A percentile compares a stretch with the other conserved stretches of the same genome.
Conservation (phyloP, 1,140 invertebrate genomes). For the Drosophila lacteicornis region DNA sequence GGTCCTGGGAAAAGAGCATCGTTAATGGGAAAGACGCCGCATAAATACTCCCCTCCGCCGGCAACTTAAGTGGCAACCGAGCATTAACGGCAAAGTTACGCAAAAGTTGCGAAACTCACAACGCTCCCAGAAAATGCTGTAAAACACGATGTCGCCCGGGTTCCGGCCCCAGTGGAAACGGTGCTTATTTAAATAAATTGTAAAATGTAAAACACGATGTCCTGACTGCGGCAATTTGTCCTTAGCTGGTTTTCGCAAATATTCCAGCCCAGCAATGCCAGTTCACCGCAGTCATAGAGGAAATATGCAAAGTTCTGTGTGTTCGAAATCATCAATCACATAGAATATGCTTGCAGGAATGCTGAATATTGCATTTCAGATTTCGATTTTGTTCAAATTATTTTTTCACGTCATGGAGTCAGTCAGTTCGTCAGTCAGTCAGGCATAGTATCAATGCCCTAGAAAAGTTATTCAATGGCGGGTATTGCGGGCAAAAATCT, state of each 20-base stretch:
- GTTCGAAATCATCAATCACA: conserved; percentile 38
- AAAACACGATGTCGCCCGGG: conserved; percentile 15
- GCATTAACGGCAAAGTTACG: conserved; percentile 44
- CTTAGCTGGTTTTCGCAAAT: conserved; percentile 1
- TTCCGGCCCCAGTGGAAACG: conserved; percentile 18
- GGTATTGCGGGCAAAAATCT: not conserved
- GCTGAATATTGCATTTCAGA: conserved; percentile 54
- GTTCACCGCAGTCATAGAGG: conserved; percentile 18
- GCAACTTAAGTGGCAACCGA: conserved; percentile 23
- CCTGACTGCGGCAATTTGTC: conserved; percentile 28
- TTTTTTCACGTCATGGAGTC: conserved; percentile 29
- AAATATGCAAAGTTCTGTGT: conserved; percentile 32
- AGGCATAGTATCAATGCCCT: conserved; percentile 7
- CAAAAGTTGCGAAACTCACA: conserved; percentile 36
- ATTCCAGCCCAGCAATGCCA: conserved; percentile 7
- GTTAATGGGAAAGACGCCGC: conserved; percentile 38
- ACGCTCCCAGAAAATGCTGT: conserved; percentile 27
- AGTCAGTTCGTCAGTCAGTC: not conserved
- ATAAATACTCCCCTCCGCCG: conserved; percentile 19
- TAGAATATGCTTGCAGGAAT: conserved; percentile 32
- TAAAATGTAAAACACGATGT: conserved; percentile 43
- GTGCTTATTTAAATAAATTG: conserved; percentile 45
- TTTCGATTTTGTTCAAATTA: conserved; percentile 39
- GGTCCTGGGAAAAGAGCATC: conserved; percentile 38
- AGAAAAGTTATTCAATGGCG: conserved; percentile 3